Conservation (phyloP, 2,888 invertebrate genomes). For the Tetragonisca angustula region DNA sequence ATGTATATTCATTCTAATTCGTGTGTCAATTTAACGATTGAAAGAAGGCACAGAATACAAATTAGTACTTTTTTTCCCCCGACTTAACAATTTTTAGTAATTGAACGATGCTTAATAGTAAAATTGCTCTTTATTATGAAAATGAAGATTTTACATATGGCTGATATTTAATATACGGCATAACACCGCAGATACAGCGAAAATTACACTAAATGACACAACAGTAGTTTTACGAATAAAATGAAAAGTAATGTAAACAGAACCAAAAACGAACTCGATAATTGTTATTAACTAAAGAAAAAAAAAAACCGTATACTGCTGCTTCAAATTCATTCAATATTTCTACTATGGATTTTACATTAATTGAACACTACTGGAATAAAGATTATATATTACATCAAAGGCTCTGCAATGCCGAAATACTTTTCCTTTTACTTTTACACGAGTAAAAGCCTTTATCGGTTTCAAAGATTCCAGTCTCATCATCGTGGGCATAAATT, state of each 20-base stretch:
- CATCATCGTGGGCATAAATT: slow-evolving; percentile 38
- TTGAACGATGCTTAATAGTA: slow-evolving; percentile 68
- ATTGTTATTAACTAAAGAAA: slow-evolving; percentile 9
- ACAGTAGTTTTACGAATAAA: slow-evolving; percentile 65
- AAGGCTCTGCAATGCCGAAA: slow-evolving; percentile 38
- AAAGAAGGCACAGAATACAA: slow-evolving; percentile 52
- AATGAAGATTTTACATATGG: slow-evolving; percentile 82
- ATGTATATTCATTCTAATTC: slow-evolving; percentile 3
- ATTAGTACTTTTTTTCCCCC: slow-evolving; percentile 12
- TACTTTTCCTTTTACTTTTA: slow-evolving; percentile 29
- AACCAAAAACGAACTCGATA: slow-evolving; percentile 46
- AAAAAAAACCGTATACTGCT: slow-evolving; percentile 2
- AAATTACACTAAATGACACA: slow-evolving; percentile 74
- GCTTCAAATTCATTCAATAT: slow-evolving; percentile 37
- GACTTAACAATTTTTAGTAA: slow-evolving; percentile 31
- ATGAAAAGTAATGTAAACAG: slow-evolving; percentile 49
- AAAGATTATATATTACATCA: slow-evolving; percentile 41
- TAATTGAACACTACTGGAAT: slow-evolving; percentile 43
- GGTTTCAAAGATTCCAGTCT: slow-evolving; percentile 59
- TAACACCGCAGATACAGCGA: slow-evolving; percentile 71
- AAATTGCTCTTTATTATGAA: slow-evolving; percentile 81
- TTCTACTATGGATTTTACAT: slow-evolving; percentile 37
- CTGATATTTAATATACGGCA: slow-evolving; percentile 73
- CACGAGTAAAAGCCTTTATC: slow-evolving; percentile 35
- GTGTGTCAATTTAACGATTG: slow-evolving; percentile 22